Base-by-base conservation (phyloP, 2,888 invertebrate genomes). In the Athalia cordata region DNA sequence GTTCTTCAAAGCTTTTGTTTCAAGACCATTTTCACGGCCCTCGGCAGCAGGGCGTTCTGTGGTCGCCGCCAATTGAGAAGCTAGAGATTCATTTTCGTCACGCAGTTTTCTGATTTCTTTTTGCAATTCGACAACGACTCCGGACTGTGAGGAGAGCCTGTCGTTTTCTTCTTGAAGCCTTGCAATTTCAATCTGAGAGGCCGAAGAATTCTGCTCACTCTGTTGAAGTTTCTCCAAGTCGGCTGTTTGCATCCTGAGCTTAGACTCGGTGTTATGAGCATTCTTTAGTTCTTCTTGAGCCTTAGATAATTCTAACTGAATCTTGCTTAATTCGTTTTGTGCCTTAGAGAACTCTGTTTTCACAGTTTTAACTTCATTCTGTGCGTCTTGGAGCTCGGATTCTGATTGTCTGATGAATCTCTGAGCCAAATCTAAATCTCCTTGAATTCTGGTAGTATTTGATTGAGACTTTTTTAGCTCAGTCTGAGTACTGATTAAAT, bases 101-200 rank as follows among this genome's bases (percentile, higher is more conserved):
- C 84, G 84, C 70, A 90, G 83, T 77, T 87, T 87, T 77, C 86
- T 85, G 5, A 88, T 80, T 79, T 90, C 88, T 79, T 86, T 85
- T 77, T 88, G 86, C 11, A 89, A 78, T 5, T 87, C 86, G 13
- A 70, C 43, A 5, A 84, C 62, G 75, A 82, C 83, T 52, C 81
- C 82, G 45, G 87, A 79, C 87, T 89, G 76, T 75, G 85, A 87
- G 62, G 91, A 91, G 79, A 92, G 90, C 84, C 91, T 92, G 68
- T 93, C 92, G 9, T 91, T 87, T 76, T 93, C 92, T 50, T 93
- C 93, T 78, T 92, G 92, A 13, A 92, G 84, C 82, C 91, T 91
- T 29, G 92, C 92, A 52, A 89, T 82, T 74, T 86, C 82, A 47
- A 87, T 79, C 45, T 88, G 86, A 50, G 80, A 77, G 0, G 86